These are phyloP conservation scores for Stratiomys singularior DNA, from an alignment of 2,888 invertebrate species.

Conservation along the genomic window DNA sequence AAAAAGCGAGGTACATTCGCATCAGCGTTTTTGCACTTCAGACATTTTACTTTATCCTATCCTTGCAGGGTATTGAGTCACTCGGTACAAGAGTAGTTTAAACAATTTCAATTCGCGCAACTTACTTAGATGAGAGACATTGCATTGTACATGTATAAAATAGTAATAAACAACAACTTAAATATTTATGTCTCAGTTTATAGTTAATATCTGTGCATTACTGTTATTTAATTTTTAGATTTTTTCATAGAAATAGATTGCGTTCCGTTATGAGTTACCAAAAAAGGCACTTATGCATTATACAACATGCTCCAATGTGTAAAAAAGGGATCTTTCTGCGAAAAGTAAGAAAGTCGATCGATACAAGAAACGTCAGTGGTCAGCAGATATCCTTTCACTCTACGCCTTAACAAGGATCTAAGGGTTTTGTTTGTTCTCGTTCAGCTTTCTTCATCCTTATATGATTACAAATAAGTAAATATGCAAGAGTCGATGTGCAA, in stretches of 20 bases:
- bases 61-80: neutral
- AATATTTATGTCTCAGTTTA: neutral
- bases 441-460: neutral
- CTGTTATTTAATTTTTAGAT: neutral
- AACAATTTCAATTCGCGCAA: neutral
- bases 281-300: slow-evolving; percentile 38
- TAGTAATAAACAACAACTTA: neutral
- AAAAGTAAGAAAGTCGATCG: slow-evolving; percentile 7
- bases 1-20: slow-evolving; percentile 2
- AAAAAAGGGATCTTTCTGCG: slow-evolving; percentile 9
- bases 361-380: neutral
- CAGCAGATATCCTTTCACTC: neutral
- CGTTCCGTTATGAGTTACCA: slow-evolving; percentile 22
- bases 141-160: slow-evolving; percentile 3
- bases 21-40: neutral
- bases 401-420: neutral
- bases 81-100: neutral
- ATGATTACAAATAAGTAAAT: slow-evolving; percentile 4
- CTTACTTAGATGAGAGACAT: neutral
- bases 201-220: slow-evolving; percentile 8
- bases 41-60: neutral
- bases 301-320: slow-evolving; percentile 2
- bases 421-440: neutral
- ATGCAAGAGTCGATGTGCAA: neutral
- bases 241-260: slow-evolving; percentile 18